Percentiles rank a stretch among this genome's conserved stretches.
phyloP scores from a whole-genome alignment of 2,113 vertebrate genomes.

The Brachyhypopomus occidentalis region DNA sequence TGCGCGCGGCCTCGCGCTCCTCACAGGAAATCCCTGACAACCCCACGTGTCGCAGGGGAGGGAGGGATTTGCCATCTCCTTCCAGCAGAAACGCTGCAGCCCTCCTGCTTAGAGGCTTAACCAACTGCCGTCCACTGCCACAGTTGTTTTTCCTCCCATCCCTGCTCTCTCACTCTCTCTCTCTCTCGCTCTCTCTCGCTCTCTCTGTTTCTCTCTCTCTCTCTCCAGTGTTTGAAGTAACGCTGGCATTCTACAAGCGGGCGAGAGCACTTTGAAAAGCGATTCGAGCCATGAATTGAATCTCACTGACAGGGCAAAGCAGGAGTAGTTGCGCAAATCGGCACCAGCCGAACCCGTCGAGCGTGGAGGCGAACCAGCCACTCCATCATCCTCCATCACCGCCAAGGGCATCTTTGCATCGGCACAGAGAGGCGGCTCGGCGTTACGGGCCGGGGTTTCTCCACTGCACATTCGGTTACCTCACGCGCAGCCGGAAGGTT shows the following conservation, averaged over 20 bases:
- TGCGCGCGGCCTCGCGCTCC: conserved; percentile 43
- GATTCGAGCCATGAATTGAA: conserved; percentile 47
- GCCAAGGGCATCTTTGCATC: too few species aligned
- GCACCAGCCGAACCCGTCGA: neutral
- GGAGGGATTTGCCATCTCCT: conserved; percentile 59
- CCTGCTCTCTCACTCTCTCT: neutral
- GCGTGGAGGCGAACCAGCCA: neutral
- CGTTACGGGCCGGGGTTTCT: too few species aligned
- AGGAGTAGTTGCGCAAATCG: conserved; percentile 14
- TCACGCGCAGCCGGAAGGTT: neutral
- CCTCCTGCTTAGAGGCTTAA: conserved; percentile 69
- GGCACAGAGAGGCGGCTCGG: too few species aligned
- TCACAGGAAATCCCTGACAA: conserved; percentile 62
- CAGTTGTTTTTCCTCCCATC: conserved; percentile 16
- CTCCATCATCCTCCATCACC: neutral
- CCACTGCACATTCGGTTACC: neutral
- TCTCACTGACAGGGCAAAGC: conserved; percentile 9
- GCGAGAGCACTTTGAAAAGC: conserved; percentile 66
- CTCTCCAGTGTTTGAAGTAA: conserved; percentile 56
- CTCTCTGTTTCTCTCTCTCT: conserved; percentile 4
- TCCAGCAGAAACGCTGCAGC: conserved; percentile 66
- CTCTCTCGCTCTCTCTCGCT: conserved; percentile 1
- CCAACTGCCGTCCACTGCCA: conserved; percentile 65
- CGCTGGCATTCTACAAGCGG: conserved; percentile 65
- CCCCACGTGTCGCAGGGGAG: conserved; percentile 63